Evolutionary conservation across 2,113 vertebrate species (phyloP), one percentile per base, ranked within the genome.

Genomic region (Cygnus atratus): DNA sequence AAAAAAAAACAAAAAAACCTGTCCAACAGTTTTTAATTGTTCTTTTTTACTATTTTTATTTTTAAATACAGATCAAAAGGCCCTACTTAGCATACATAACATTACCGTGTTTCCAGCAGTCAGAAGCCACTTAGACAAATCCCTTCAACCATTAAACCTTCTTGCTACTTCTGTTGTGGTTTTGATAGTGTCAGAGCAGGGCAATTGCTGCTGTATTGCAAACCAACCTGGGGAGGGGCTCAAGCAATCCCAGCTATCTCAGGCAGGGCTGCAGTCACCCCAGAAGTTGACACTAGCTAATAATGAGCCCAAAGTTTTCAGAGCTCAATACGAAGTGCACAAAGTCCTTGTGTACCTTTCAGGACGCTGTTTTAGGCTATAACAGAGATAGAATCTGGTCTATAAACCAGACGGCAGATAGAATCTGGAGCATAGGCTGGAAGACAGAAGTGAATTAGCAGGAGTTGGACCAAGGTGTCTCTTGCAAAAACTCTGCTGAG

Each of bases 251-350:
- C 46, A 68, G 75, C 16, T 26, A 43, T 22, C 52, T 11, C 10
- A n/a, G 31, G 12, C 19, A 41, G 31, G 50, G 25, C 13, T 67
- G 4, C 0, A 0, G 37, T 1, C 57, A 6, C 46, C 61, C 11
- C 61, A 1, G 3, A 63, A 71, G 21, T 2, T 63, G 52, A 3
- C 14, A 24, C 10, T 33, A 52, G 20, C 3, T 61, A 22, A 78
- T 5, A 59, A 10, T 48, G 39, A 6, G 31, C 5, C 24, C 48
- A 0, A 68, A 87, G 44, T 17, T 76, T 44, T 43, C 29, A 3
- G 25, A 73, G 12, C 31, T 92, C 26, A 21, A 84, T 55, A 52
- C 4, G 29, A 88, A 65, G 22, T 3, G 18, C 71, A 13, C 11
- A 1, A 18, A 24, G 78, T 77, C 92, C 86, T 90, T 95, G 79